Evolutionary conservation across 2,797 vertebrate genomes (phyloP).

Genomic region (Gastrophryne carolinensis): DNA sequence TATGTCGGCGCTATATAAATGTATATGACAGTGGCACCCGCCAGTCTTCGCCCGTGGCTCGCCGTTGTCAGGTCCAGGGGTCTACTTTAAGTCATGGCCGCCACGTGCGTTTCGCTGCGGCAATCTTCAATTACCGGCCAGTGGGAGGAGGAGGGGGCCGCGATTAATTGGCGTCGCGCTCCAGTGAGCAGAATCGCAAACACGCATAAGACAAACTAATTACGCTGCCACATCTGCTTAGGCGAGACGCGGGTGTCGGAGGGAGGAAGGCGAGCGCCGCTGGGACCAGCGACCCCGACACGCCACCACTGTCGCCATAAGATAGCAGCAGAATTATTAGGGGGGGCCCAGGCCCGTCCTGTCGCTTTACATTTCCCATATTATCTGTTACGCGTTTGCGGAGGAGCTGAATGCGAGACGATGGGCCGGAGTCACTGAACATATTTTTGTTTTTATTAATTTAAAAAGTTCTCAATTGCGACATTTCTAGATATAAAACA

Average conservation of each 20-base stretch:
- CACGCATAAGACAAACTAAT: constrained; percentile 52
- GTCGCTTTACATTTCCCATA: too few species aligned
- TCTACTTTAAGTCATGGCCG: not conserved
- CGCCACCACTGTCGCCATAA: not conserved
- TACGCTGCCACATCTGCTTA: constrained; percentile 53
- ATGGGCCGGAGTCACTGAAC: too few species aligned
- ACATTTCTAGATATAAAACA: too few species aligned
- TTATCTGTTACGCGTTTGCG: too few species aligned
- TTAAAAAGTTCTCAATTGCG: too few species aligned
- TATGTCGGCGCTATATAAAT: too few species aligned
- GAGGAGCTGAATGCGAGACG: too few species aligned
- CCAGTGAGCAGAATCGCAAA: constrained; percentile 48
- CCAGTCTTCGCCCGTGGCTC: not conserved
- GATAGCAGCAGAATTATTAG: not conserved
- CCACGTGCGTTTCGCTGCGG: constrained; percentile 11
- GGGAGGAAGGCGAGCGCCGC: constrained; percentile 44
- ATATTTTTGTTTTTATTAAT: too few species aligned
- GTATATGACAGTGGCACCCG: not conserved
- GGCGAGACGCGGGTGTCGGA: constrained; percentile 51
- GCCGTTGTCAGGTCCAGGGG: not conserved
- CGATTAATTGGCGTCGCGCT: constrained; percentile 48
- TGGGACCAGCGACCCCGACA: constrained; percentile 37
- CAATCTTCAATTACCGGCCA: constrained; percentile 49
- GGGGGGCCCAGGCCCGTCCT: not conserved
- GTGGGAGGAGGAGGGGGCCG: constrained; percentile 38